Evolutionary conservation across 2,797 vertebrate genomes (phyloP).

Genomic region (Diceros bicornis): DNA sequence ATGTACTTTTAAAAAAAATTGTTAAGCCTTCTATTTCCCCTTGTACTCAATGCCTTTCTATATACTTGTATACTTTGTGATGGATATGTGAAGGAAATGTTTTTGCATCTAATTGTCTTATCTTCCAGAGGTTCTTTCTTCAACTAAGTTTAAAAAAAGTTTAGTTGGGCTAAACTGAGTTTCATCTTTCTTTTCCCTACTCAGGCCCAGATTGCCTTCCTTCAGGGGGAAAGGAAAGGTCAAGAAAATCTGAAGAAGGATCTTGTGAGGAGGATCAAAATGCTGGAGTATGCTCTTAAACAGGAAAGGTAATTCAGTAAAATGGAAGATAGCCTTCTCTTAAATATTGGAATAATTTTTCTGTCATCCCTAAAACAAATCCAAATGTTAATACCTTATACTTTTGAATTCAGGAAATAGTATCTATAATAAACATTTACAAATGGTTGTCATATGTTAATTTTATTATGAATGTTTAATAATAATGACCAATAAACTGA

Average conservation of each 20-base stretch:
- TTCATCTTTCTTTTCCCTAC: slow-evolving; percentile 74
- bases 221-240: slow-evolving; percentile 99
- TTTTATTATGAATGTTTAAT: slow-evolving; percentile 28
- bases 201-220: slow-evolving; percentile 98
- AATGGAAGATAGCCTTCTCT: background rate
- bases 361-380: slow-evolving; percentile 51
- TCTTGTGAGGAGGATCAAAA: slow-evolving; percentile 99
- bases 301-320: slow-evolving; percentile 95
- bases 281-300: slow-evolving; percentile 99
- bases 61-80: slow-evolving; percentile 35
- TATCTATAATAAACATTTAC: slow-evolving; percentile 9
- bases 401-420: slow-evolving; percentile 21
- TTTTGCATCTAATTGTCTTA: background rate
- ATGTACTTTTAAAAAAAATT: background rate
- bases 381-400: background rate
- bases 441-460: background rate
- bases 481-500: background rate
- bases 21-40: background rate
- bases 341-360: slow-evolving; percentile 45
- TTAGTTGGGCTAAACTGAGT: background rate
- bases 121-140: slow-evolving; percentile 40
- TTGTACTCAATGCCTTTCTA: background rate
- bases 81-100: background rate
- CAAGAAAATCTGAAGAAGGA: slow-evolving; percentile 99
- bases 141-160: background rate